Conservation (phyloP, 2,888 invertebrate genomes). For the Mythimna vitellina region DNA sequence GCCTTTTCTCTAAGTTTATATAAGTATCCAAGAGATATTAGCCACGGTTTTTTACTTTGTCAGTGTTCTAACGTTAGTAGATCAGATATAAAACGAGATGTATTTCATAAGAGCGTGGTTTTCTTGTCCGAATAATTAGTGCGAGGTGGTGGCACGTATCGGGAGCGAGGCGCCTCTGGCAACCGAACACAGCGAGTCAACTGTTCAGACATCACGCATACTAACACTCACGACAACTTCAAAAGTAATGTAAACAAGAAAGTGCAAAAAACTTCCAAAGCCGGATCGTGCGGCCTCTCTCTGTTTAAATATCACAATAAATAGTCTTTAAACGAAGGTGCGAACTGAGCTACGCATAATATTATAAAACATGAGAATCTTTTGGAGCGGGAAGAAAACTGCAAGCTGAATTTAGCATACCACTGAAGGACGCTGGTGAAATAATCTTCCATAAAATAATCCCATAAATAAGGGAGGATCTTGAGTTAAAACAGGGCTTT, state of each 20-base stretch:
- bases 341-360: neutral
- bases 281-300: conserved; percentile 19
- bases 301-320: conserved; percentile 27
- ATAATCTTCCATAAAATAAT: neutral
- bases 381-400: neutral
- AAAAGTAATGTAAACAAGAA: conserved; percentile 42
- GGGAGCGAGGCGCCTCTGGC: conserved; percentile 32
- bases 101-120: conserved; percentile 35
- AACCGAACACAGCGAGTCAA: conserved; percentile 40
- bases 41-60: neutral
- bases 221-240: conserved; percentile 11
- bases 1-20: neutral
- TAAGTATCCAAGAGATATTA: conserved; percentile 5
- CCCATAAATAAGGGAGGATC: no score
- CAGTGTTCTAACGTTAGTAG: neutral
- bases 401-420: neutral
- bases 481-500: neutral
- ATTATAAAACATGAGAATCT: neutral
- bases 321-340: conserved; percentile 1
- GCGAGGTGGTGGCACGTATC: conserved; percentile 56
- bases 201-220: conserved; percentile 27
- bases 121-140: conserved; percentile 58
- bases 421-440: neutral
- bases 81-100: conserved; percentile 19
- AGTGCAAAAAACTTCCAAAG: conserved; percentile 17